phyloP scores from a whole-genome alignment of 2,113 vertebrate genomes.

The Sinocyclocheilus rhinocerous region DNA sequence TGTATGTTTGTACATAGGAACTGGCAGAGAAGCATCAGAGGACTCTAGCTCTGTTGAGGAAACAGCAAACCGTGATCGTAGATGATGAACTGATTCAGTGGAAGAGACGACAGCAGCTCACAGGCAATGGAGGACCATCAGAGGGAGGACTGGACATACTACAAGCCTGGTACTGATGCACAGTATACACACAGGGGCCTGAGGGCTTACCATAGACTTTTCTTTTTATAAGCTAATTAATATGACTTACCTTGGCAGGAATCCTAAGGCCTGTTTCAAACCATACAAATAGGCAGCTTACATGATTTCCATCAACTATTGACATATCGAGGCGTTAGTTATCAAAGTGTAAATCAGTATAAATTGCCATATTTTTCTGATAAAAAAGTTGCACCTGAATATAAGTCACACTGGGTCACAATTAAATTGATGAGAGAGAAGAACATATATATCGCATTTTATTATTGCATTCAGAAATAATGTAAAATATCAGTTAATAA shows the following conservation, averaged over 20 bases:
- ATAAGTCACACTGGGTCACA: background rate
- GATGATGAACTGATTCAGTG: conserved; percentile 96
- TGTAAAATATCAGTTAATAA: too few species aligned
- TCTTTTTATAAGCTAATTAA: background rate
- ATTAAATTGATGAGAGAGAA: too few species aligned
- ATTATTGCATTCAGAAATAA: too few species aligned
- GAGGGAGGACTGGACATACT: conserved; percentile 94
- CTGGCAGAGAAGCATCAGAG: conserved; percentile 84
- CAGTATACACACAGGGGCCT: background rate
- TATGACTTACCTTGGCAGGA: background rate
- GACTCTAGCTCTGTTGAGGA: conserved; percentile 83
- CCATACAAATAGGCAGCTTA: background rate
- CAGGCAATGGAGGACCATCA: conserved; percentile 90
- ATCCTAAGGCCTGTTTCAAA: background rate
- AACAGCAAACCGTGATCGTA: conserved; percentile 95
- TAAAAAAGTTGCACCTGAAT: background rate
- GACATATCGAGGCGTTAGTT: background rate
- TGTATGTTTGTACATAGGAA: conserved; percentile 59
- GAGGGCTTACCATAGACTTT: background rate
- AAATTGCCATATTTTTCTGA: background rate
- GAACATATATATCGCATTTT: too few species aligned
- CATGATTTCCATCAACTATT: background rate
- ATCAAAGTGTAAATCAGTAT: background rate
- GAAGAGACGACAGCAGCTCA: conserved; percentile 96
- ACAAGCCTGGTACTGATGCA: conserved; percentile 85